Conservation (phyloP, 2,797 vertebrate species). For the Gephyroberyx darwinii region DNA sequence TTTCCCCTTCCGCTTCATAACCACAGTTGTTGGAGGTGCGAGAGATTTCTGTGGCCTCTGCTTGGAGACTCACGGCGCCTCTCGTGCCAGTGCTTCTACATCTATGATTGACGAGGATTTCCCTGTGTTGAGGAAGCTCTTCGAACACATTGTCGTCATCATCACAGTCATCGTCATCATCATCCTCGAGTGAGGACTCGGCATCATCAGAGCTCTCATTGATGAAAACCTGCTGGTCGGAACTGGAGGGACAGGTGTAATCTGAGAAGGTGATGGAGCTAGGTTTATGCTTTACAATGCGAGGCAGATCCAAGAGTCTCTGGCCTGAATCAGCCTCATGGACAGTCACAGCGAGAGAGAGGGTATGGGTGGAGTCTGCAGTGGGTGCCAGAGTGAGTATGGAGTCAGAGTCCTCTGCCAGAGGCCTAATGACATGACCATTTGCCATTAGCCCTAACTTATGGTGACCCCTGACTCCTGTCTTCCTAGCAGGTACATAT, state of each 20-base stretch:
- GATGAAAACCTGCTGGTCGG: constrained; percentile 43
- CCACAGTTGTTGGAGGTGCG: constrained; percentile 29
- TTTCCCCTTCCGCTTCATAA: constrained; percentile 67
- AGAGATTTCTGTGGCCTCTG: constrained; percentile 12
- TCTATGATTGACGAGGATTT: constrained; percentile 49
- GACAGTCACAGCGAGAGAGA: constrained; percentile 5
- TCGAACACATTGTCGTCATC: constrained; percentile 72
- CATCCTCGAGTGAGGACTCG: constrained; percentile 71
- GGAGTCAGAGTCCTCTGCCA: neutral
- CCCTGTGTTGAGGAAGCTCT: constrained; percentile 67
- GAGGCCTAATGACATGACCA: constrained; percentile 17
- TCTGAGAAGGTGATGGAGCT: constrained; percentile 85
- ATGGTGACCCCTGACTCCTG: neutral
- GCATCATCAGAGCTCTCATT: constrained; percentile 72
- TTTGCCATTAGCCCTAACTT: constrained; percentile 29
- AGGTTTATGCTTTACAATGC: constrained; percentile 82
- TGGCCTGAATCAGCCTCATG: neutral
- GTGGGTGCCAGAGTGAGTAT: constrained; percentile 8
- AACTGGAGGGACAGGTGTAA: constrained; percentile 22
- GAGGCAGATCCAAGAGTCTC: constrained; percentile 60
- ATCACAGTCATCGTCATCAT: constrained; percentile 46
- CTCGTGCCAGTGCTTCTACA: constrained; percentile 57
- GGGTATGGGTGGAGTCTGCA: constrained; percentile 12
- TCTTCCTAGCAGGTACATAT: constrained; percentile 5
- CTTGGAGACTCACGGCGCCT: neutral